A percentile compares a stretch with the other conserved stretches of the same genome.
These are phyloP conservation scores for Desmodus rotundus DNA, from an alignment of 2,113 vertebrate species.

Conservation along the genomic window DNA sequence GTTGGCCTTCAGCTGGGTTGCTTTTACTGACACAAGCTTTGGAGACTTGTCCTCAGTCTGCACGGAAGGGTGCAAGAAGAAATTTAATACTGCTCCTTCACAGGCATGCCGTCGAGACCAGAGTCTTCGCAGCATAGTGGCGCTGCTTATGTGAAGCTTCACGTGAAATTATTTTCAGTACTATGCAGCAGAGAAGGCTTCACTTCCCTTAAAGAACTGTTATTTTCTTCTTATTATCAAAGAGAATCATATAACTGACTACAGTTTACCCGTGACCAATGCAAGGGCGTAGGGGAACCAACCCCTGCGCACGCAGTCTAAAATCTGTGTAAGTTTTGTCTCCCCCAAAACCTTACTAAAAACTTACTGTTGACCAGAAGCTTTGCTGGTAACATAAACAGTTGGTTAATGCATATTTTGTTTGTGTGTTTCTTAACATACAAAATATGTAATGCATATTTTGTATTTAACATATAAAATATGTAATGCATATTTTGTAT, in stretches of 20 bases:
- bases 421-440: too few species aligned
- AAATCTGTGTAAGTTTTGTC: not conserved
- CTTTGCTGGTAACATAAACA: not conserved
- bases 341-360: not conserved
- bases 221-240: not conserved
- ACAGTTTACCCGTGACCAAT: not conserved
- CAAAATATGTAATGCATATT: not conserved
- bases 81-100: not conserved
- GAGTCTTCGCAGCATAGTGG: not conserved
- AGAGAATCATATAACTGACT: not conserved
- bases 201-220: not conserved
- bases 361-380: not conserved
- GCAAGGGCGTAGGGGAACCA: not conserved
- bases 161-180: not conserved
- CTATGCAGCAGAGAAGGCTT: not conserved
- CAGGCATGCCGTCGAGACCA: not conserved
- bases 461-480: too few species aligned
- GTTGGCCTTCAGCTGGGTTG: not conserved
- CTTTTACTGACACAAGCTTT: not conserved
- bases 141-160: not conserved
- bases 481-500: not conserved
- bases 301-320: too few species aligned
- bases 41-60: not conserved
- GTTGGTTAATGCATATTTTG: not conserved
- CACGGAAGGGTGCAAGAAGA: not conserved